Evolutionary conservation across 2,797 vertebrate species (phyloP).

Genomic region (Todus mexicanus): DNA sequence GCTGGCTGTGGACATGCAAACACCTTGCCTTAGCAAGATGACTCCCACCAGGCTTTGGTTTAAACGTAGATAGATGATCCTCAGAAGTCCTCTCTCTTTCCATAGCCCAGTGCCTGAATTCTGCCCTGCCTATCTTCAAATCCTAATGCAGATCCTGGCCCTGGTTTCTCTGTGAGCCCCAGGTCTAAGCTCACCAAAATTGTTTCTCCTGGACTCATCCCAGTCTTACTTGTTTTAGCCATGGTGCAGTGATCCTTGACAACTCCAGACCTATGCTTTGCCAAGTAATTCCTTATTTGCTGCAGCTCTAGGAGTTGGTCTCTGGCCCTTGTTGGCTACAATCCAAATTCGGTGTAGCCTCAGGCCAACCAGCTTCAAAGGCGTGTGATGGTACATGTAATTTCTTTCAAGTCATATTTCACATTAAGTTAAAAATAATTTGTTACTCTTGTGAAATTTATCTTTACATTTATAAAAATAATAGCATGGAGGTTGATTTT

Average conservation of each 20-base stretch:
- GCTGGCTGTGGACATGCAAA: neutral
- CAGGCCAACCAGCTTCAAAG: neutral
- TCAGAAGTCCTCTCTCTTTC: neutral
- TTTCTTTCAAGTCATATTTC: neutral
- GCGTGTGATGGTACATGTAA: neutral
- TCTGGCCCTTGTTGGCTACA: neutral
- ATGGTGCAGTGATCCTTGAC: neutral
- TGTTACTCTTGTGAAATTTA: neutral
- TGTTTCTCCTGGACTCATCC: neutral
- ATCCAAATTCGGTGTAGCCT: neutral
- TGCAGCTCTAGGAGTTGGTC: neutral
- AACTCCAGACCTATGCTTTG: neutral
- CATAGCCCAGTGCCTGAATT: neutral
- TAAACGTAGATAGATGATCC: neutral
- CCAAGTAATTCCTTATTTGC: neutral
- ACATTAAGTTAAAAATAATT: neutral
- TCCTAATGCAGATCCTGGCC: neutral
- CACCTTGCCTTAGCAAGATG: neutral
- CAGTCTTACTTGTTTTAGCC: neutral
- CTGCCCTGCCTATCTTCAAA: neutral
- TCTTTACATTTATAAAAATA: neutral
- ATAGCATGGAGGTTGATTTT: neutral
- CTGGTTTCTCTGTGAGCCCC: neutral
- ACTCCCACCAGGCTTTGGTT: neutral
- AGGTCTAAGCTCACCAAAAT: neutral